Percentiles rank a stretch among this genome's conserved stretches.
These are phyloP conservation scores for Pseudomyrmex sp. DNA, from an alignment of 1,140 invertebrate genomes.

Conservation along the genomic window DNA sequence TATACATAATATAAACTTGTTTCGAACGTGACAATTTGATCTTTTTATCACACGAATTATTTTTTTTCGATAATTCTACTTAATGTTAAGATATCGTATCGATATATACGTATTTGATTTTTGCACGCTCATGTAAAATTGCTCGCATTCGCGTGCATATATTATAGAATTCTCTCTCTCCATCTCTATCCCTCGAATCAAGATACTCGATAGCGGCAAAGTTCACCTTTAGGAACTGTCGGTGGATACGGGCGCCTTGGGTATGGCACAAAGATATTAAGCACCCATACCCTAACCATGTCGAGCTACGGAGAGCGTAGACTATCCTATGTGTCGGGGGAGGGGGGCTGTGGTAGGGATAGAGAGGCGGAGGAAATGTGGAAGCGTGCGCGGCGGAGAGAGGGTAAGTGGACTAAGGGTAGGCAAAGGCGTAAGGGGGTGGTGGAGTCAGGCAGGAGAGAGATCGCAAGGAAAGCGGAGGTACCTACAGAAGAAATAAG, in stretches of 20 bases:
- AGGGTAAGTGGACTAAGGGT: conserved; percentile 49
- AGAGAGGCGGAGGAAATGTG: conserved; percentile 63
- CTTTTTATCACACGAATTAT: too few species aligned
- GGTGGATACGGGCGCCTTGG: conserved; percentile 65
- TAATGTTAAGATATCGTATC: background rate
- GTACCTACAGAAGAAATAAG: conserved; percentile 84
- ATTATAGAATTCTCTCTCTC: background rate
- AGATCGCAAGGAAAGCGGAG: conserved; percentile 76
- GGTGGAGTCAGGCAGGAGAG: conserved; percentile 65
- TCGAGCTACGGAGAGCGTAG: conserved; percentile 63
- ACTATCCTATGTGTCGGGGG: conserved; percentile 52
- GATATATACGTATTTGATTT: background rate
- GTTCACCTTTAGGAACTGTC: conserved; percentile 63
- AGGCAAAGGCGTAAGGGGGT: conserved; percentile 56
- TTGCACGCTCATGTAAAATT: conserved; percentile 27
- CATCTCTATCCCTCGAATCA: conserved; percentile 41
- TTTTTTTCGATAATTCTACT: background rate
- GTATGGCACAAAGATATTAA: conserved; percentile 76
- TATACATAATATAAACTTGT: too few species aligned
- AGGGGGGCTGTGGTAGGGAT: conserved; percentile 31
- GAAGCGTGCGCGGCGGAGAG: conserved; percentile 38
- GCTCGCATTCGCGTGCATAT: conserved; percentile 11
- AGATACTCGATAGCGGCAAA: conserved; percentile 49
- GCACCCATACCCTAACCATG: conserved; percentile 68
- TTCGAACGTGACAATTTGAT: too few species aligned